Percentiles rank a stretch among this genome's conserved stretches.
Evolutionary conservation across 2,113 vertebrate species (phyloP).

Genomic region (Leptobrachium ailaonicum): DNA sequence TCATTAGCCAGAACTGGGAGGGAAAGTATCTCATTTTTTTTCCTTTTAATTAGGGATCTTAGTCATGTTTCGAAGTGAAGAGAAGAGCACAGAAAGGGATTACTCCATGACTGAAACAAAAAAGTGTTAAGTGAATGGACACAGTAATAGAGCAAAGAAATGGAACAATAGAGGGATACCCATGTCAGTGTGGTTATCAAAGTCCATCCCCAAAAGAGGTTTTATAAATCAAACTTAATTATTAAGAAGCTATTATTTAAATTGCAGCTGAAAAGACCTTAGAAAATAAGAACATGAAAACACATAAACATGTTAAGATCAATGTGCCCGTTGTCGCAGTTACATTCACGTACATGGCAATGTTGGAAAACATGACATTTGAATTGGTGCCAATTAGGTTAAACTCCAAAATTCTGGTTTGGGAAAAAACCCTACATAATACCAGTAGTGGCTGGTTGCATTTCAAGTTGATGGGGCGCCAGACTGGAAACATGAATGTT

Average conservation of each 20-base stretch:
- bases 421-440: too few relatives aligned
- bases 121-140: constrained; percentile 28
- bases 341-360: too few relatives aligned
- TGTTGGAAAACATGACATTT: too few relatives aligned
- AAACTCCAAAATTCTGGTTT: too few relatives aligned
- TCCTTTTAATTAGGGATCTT: constrained; percentile 49
- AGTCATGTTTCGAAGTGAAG: constrained; percentile 46
- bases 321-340: too few relatives aligned
- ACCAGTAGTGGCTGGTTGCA: too few relatives aligned
- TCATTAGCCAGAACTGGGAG: constrained; percentile 43
- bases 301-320: too few relatives aligned
- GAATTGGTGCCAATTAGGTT: too few relatives aligned
- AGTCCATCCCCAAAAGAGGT: background rate
- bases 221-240: background rate
- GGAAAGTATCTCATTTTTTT: constrained; percentile 47
- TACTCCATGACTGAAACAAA: constrained; percentile 28
- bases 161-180: constrained; percentile 1
- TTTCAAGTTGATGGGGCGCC: too few relatives aligned
- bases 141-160: constrained; percentile 40
- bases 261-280: background rate
- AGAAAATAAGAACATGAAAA: constrained; percentile 9
- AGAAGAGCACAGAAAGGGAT: constrained; percentile 42
- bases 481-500: too few relatives aligned
- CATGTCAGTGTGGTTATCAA: constrained; percentile 2
- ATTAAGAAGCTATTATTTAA: background rate